phyloP scores from a whole-genome alignment of 2,797 vertebrate genomes.

The Clarias platycephalus region DNA sequence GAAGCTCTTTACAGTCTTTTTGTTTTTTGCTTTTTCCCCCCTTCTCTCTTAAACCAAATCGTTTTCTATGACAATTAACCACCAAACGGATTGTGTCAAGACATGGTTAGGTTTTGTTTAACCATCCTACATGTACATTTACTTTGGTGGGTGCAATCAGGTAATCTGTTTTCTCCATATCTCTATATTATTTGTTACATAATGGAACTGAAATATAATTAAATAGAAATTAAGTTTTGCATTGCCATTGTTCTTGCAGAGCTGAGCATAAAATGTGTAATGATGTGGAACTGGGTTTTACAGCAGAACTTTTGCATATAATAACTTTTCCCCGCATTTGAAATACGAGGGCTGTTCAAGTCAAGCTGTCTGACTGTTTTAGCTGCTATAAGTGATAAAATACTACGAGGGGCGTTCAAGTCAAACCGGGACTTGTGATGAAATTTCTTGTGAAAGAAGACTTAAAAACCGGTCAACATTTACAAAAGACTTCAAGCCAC shows the following conservation, averaged over 20 bases:
- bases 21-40: neutral
- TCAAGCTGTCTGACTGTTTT: too few relatives aligned
- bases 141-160: neutral
- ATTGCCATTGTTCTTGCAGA: neutral
- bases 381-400: too few relatives aligned
- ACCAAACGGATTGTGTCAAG: neutral
- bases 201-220: neutral
- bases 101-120: neutral
- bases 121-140: neutral
- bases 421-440: too few relatives aligned
- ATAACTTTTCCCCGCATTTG: conserved; percentile 4
- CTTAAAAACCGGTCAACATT: too few relatives aligned
- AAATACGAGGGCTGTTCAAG: neutral
- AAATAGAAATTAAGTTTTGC: conserved; percentile 2
- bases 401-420: too few relatives aligned
- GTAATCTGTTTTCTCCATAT: neutral
- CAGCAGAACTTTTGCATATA: neutral
- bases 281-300: neutral
- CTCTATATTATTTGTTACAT: neutral
- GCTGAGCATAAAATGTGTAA: neutral
- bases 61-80: neutral
- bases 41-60: neutral
- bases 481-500: too few relatives aligned
- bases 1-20: neutral
- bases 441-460: too few relatives aligned